phyloP scores from a whole-genome alignment of 2,797 vertebrate genomes.

The Nyctibius grandis region DNA sequence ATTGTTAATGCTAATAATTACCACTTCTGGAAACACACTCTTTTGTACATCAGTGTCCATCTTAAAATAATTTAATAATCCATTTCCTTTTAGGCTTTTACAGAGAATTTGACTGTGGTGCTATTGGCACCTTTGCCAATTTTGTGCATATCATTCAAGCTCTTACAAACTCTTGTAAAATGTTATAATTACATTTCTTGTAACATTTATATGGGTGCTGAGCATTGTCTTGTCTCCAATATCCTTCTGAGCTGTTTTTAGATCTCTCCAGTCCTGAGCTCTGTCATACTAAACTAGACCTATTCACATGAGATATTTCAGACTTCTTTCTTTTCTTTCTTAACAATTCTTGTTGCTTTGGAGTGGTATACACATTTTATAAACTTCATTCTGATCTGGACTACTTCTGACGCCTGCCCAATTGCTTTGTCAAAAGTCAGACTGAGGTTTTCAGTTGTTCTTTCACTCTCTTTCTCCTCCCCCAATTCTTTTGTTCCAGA shows the following conservation, averaged over 20 bases:
- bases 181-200: background rate
- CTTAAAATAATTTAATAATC: background rate
- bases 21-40: background rate
- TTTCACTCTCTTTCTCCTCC: background rate
- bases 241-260: background rate
- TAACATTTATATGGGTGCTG: background rate
- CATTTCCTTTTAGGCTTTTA: background rate
- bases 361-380: background rate
- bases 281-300: background rate
- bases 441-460: background rate
- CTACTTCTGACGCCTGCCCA: background rate
- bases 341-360: background rate
- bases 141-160: background rate
- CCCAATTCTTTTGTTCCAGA: background rate
- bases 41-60: background rate
- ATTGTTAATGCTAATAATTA: background rate
- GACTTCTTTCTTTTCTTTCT: background rate
- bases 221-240: background rate
- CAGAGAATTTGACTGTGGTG: background rate
- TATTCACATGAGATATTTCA: background rate
- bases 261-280: background rate
- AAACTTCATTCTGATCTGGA: background rate
- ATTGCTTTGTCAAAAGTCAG: background rate
- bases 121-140: background rate
- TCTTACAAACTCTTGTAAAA: background rate